Conservation (phyloP, 2,797 vertebrate genomes). For the Phoeniculus purpureus region DNA sequence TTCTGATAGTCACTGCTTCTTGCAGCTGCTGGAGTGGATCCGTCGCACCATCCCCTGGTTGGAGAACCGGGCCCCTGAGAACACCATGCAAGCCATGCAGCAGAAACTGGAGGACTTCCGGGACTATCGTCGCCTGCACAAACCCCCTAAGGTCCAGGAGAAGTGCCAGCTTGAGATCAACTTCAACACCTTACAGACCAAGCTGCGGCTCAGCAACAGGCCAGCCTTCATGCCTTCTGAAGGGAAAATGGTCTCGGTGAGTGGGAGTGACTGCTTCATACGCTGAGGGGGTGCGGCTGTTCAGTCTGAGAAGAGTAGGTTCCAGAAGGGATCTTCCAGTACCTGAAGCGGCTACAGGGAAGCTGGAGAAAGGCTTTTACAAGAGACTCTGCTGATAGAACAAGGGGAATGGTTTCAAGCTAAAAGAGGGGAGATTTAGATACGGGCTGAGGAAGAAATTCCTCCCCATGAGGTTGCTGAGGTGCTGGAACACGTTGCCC, state of each 20-base stretch:
- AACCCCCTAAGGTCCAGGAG: conserved; percentile 97
- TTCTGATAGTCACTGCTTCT: background rate
- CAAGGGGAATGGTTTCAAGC: no score
- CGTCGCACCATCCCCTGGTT: conserved; percentile 97
- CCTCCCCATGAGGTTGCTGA: no score
- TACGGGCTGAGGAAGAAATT: no score
- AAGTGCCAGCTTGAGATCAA: conserved; percentile 99
- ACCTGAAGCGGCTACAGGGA: no score
- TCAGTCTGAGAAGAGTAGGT: no score
- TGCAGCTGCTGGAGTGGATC: conserved; percentile 96
- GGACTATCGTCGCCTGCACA: conserved; percentile 95
- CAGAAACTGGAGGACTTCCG: conserved; percentile 98
- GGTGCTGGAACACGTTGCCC: no score
- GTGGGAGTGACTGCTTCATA: background rate
- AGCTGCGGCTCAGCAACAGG: conserved; percentile 95
- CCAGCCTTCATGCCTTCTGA: conserved; percentile 99
- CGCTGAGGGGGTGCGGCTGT: no score
- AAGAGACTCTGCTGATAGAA: no score
- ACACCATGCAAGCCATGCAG: conserved; percentile 99
- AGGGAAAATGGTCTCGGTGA: conserved; percentile 97
- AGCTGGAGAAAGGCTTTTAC: no score
- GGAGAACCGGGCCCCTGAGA: conserved; percentile 94
- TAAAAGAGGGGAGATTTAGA: no score
- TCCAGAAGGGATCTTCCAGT: no score
- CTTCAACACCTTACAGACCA: conserved; percentile 99